phyloP scores from a whole-genome alignment of 2,113 vertebrate species.

The Onychostruthus taczanowskii region DNA sequence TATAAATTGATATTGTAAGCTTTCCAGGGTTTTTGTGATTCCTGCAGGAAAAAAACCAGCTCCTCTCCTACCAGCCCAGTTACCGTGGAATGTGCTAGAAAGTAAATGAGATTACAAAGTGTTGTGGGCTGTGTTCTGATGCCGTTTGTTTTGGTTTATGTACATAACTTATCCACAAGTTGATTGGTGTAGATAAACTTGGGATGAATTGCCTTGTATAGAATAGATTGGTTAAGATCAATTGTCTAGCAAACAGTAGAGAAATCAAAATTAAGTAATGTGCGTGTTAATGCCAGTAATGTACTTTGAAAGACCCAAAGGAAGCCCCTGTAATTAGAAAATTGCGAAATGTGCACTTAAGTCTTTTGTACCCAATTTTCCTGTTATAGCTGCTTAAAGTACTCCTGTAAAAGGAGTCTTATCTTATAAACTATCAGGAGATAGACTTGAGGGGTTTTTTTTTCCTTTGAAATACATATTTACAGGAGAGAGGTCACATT shows the following conservation, averaged over 20 bases:
- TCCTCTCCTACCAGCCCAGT: neutral
- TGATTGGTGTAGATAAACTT: neutral
- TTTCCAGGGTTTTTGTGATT: slow-evolving; percentile 20
- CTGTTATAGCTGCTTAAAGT: neutral
- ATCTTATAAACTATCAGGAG: neutral
- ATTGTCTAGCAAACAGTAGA: neutral
- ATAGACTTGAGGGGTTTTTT: neutral
- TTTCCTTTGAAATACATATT: neutral
- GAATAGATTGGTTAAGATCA: neutral
- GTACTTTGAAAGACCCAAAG: neutral
- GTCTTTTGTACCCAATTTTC: neutral
- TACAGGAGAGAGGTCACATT: neutral
- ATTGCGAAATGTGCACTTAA: neutral
- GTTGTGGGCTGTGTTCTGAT: neutral
- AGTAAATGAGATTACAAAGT: slow-evolving; percentile 11
- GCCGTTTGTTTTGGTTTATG: slow-evolving; percentile 3
- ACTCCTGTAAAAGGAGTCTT: neutral
- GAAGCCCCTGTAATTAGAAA: neutral
- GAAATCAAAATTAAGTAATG: neutral
- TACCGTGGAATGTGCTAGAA: neutral
- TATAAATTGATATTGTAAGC: neutral
- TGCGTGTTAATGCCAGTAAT: neutral
- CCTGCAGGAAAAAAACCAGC: neutral
- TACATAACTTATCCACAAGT: neutral
- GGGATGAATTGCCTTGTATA: neutral